Percentiles rank a stretch among this genome's conserved stretches.
Evolutionary conservation across 1,140 invertebrate species (phyloP).

Genomic region (Lepidurus packardi): DNA sequence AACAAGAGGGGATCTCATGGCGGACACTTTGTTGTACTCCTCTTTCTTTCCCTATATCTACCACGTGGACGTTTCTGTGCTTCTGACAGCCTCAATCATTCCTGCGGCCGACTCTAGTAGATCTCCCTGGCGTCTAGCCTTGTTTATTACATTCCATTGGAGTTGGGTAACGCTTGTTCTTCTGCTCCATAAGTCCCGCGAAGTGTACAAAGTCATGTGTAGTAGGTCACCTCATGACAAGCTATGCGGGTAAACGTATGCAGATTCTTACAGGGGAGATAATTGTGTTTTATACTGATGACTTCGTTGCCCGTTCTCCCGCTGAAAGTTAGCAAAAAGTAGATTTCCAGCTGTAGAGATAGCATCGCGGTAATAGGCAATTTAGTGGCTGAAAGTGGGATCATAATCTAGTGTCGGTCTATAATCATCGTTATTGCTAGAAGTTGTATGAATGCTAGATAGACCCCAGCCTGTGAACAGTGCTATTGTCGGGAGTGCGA

Average conservation of each 20-base stretch:
- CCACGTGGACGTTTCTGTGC: not conserved
- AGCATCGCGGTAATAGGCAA: constrained; percentile 1
- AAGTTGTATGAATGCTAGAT: not conserved
- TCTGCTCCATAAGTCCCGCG: no score
- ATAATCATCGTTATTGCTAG: not conserved
- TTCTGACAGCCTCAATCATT: no score
- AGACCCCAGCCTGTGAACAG: not conserved
- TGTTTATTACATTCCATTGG: no score
- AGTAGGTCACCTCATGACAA: not conserved
- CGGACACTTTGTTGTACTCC: not conserved
- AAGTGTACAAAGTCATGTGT: no score
- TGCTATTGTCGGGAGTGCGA: not conserved
- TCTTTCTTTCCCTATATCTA: not conserved
- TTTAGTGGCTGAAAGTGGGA: not conserved
- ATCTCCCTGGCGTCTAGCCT: no score
- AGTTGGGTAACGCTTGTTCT: no score
- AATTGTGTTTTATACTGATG: not conserved
- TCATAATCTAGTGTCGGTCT: not conserved
- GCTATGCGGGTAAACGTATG: no score
- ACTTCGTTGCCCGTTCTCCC: not conserved
- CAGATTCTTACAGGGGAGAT: not conserved
- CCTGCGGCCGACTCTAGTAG: no score
- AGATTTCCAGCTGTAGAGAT: not conserved
- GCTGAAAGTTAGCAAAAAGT: not conserved
- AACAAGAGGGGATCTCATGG: not conserved